phyloP scores from a whole-genome alignment of 2,113 vertebrate species.

The Dolichotis patagonum region DNA sequence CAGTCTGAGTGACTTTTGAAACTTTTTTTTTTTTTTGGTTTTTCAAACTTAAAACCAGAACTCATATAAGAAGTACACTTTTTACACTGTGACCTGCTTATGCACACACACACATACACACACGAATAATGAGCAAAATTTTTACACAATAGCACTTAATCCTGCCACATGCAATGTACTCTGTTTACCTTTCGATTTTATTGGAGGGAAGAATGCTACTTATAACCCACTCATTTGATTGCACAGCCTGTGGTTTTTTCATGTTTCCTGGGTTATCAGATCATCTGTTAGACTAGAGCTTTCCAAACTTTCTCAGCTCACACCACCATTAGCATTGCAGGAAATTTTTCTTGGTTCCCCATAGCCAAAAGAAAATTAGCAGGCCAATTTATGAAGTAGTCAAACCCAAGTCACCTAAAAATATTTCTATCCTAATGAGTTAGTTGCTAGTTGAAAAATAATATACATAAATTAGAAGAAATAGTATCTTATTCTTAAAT shows the following conservation, averaged over 20 bases:
- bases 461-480: conserved; percentile 6
- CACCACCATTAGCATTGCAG: neutral
- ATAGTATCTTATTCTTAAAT: conserved; percentile 16
- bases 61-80: conserved; percentile 22
- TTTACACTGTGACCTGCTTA: neutral
- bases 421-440: neutral
- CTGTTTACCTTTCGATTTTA: conserved; percentile 37
- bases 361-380: conserved; percentile 30
- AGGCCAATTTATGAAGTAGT: conserved; percentile 16
- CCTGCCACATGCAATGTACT: neutral
- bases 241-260: neutral
- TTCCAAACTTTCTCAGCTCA: neutral
- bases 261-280: neutral
- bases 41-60: conserved; percentile 30
- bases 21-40: neutral
- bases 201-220: neutral
- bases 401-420: conserved; percentile 18
- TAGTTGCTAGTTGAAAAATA: conserved; percentile 28
- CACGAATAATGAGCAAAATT: neutral
- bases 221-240: conserved; percentile 9
- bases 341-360: neutral
- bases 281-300: neutral
- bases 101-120: neutral
- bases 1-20: conserved; percentile 44
- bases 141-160: neutral